Conservation (phyloP, 2,797 vertebrate species). For the Phalloptychus januarius region DNA sequence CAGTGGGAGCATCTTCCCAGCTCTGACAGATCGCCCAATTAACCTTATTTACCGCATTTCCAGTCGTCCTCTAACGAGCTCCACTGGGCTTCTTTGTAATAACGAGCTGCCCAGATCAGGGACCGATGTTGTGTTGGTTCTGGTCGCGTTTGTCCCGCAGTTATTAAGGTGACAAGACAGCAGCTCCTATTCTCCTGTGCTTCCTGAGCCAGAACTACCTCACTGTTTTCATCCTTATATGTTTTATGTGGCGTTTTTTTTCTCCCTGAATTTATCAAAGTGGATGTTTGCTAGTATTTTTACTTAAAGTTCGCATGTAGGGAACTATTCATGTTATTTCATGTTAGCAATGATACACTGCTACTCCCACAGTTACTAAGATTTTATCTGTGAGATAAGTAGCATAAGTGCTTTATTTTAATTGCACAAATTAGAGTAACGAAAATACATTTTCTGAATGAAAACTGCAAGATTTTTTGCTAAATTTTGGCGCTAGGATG, state of each 20-base stretch:
- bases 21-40: slow-evolving; percentile 86
- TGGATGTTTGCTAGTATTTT: not conserved
- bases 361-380: not conserved
- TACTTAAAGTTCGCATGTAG: not conserved
- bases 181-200: slow-evolving; percentile 24
- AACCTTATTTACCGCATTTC: slow-evolving; percentile 85
- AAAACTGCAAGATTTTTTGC: too few relatives aligned
- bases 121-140: slow-evolving; percentile 57
- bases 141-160: slow-evolving; percentile 64
- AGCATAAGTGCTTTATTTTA: not conserved
- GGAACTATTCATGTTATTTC: not conserved
- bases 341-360: not conserved
- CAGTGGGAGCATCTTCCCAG: slow-evolving; percentile 74
- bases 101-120: slow-evolving; percentile 70
- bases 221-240: slow-evolving; percentile 29
- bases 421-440: too few relatives aligned
- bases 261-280: not conserved
- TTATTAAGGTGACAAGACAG: slow-evolving; percentile 74
- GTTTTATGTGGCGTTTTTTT: slow-evolving; percentile 32
- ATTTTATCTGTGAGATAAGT: not conserved
- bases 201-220: slow-evolving; percentile 11
- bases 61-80: slow-evolving; percentile 82
- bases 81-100: slow-evolving; percentile 82
- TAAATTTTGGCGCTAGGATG: too few relatives aligned
- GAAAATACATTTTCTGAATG: too few relatives aligned